Conservation (phyloP, 2,797 vertebrate species). For the Chaetophractus vellerosus region DNA sequence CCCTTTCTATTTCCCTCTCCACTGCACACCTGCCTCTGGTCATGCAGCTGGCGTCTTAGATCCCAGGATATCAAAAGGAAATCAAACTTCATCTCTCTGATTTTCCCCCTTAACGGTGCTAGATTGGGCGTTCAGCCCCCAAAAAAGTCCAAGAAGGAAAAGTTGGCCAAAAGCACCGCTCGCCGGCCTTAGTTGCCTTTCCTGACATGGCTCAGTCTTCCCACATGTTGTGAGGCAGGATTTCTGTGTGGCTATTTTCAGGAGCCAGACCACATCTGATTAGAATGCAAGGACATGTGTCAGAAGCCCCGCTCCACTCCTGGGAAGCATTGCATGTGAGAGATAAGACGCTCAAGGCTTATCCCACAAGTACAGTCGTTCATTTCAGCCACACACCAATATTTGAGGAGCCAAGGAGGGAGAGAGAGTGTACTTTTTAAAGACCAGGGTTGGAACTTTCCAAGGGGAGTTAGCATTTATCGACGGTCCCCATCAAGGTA, state of each 20-base stretch:
- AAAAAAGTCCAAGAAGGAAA: background rate
- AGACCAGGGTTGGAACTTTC: conserved; percentile 58
- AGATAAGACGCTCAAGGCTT: background rate
- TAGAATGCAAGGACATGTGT: accelerated
- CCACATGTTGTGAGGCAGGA: background rate
- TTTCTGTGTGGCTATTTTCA: conserved; percentile 72
- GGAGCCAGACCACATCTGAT: conserved; percentile 57
- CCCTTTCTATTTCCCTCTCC: background rate
- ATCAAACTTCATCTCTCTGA: background rate
- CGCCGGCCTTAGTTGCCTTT: conserved; percentile 42
- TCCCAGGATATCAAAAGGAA: background rate
- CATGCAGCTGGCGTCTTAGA: background rate
- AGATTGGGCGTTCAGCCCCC: background rate
- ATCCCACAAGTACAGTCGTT: background rate
- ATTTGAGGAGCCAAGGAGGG: conserved; percentile 6
- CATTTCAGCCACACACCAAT: background rate
- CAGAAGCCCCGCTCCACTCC: conserved; percentile 6
- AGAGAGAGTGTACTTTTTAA: conserved; percentile 40
- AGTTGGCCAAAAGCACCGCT: background rate
- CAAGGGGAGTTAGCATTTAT: background rate
- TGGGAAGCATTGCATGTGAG: background rate
- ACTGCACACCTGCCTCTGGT: background rate
- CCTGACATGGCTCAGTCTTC: background rate
- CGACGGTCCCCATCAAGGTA: background rate
- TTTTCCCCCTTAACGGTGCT: background rate